phyloP scores from a whole-genome alignment of 2,113 vertebrate genomes.

The Tricholaema leucomelas region DNA sequence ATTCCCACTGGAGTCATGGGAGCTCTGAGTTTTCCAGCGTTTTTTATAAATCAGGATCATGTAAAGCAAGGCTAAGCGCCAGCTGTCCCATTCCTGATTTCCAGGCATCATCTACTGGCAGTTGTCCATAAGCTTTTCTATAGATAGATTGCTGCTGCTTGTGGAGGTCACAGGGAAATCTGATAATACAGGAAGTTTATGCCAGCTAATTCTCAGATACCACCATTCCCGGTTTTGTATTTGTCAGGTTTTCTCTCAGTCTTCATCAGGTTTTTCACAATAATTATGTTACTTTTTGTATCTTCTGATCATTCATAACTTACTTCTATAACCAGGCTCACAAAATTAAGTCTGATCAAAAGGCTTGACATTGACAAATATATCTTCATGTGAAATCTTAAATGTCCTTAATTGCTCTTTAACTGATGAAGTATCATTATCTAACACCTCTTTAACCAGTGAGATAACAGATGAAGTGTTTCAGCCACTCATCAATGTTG shows the following conservation, averaged over 20 bases:
- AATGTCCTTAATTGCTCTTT: neutral
- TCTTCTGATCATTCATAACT: neutral
- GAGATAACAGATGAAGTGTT: slow-evolving; percentile 13
- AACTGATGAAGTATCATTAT: neutral
- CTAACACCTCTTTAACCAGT: neutral
- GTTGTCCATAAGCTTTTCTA: slow-evolving; percentile 46
- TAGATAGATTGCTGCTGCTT: slow-evolving; percentile 48
- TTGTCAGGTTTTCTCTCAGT: neutral
- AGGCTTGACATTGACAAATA: neutral
- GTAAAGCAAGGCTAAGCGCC: slow-evolving; percentile 41
- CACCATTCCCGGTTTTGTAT: neutral
- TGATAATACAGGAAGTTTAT: slow-evolving; percentile 5
- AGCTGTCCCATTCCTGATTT: slow-evolving; percentile 54
- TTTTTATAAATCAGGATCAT: slow-evolving; percentile 28
- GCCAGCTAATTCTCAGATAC: neutral
- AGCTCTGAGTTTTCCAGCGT: slow-evolving; percentile 23
- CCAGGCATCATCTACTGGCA: slow-evolving; percentile 45
- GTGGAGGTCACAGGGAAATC: slow-evolving; percentile 25
- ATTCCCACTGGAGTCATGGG: slow-evolving; percentile 10
- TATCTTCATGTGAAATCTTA: neutral
- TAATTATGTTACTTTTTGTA: neutral
- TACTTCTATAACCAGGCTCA: neutral
- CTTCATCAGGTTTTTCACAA: neutral
- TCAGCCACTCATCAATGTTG: neutral
- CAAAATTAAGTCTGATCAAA: neutral